These are phyloP conservation scores for Dryomyza anilis DNA, from an alignment of 2,888 invertebrate genomes.

Conservation along the genomic window DNA sequence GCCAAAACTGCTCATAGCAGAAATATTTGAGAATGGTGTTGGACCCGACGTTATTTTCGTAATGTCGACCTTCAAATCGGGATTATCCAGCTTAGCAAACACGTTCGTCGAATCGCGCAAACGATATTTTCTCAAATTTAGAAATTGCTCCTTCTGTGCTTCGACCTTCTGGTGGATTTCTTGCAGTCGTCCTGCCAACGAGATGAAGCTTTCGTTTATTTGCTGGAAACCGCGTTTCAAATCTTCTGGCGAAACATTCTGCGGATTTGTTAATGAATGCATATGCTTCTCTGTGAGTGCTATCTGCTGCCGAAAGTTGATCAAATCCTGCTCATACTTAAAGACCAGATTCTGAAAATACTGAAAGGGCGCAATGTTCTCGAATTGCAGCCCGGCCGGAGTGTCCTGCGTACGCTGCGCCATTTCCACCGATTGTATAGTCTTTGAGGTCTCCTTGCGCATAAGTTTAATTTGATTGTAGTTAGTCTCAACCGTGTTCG, in stretches of 20 bases:
- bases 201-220: slow-evolving; percentile 85
- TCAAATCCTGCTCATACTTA: slow-evolving; percentile 73
- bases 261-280: slow-evolving; percentile 68
- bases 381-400: slow-evolving; percentile 76
- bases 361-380: slow-evolving; percentile 73
- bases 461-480: slow-evolving; percentile 62
- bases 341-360: slow-evolving; percentile 74
- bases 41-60: slow-evolving; percentile 66
- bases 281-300: slow-evolving; percentile 76
- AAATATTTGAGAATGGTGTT: slow-evolving; percentile 66
- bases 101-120: slow-evolving; percentile 75
- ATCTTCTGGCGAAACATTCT: slow-evolving; percentile 74
- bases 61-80: slow-evolving; percentile 51
- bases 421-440: slow-evolving; percentile 76
- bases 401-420: slow-evolving; percentile 79
- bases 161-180: slow-evolving; percentile 78
- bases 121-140: slow-evolving; percentile 79
- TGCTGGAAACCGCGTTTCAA: slow-evolving; percentile 77
- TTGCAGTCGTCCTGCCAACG: slow-evolving; percentile 84
- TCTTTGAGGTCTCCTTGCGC: slow-evolving; percentile 74
- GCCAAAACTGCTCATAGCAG: slow-evolving; percentile 51
- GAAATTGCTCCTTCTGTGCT: slow-evolving; percentile 81
- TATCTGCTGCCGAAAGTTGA: slow-evolving; percentile 72
- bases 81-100: slow-evolving; percentile 66
- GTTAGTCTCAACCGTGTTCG: slow-evolving; percentile 57